Percentiles rank a stretch among this genome's conserved stretches.
Evolutionary conservation across 2,113 vertebrate genomes (phyloP).

Genomic region (Hydropotes inermis): DNA sequence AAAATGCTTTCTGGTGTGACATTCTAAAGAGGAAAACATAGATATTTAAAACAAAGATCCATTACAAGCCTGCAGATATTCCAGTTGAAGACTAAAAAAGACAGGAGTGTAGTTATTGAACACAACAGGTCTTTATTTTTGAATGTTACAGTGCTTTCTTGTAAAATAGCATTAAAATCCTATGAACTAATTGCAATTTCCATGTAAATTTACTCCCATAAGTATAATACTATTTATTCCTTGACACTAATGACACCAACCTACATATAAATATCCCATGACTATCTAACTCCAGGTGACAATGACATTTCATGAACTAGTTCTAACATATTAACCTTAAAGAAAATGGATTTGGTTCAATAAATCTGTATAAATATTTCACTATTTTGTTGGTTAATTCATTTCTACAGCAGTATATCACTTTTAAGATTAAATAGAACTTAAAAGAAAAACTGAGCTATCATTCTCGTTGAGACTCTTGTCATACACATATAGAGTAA

Average conservation of each 20-base stretch:
- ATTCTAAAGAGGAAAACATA: neutral
- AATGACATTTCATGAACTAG: neutral
- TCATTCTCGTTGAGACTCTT: neutral
- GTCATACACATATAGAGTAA: neutral
- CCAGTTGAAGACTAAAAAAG: neutral
- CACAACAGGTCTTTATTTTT: neutral
- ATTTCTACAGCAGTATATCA: neutral
- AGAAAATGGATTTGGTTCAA: neutral
- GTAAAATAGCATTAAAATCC: neutral
- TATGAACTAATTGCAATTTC: neutral
- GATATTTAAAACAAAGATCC: neutral
- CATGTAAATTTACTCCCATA: neutral
- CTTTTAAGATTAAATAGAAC: neutral
- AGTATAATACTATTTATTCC: neutral
- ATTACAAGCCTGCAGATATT: neutral
- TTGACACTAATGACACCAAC: neutral
- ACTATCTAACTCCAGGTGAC: neutral
- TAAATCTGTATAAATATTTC: neutral
- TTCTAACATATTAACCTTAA: neutral
- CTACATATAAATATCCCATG: neutral
- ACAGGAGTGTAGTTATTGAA: neutral
- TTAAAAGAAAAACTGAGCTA: neutral
- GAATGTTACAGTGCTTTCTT: neutral
- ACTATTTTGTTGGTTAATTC: neutral
- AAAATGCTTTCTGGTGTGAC: neutral